These are phyloP conservation scores for Drosophila oshimai DNA, from an alignment of 1,140 invertebrate genomes.

Conservation along the genomic window DNA sequence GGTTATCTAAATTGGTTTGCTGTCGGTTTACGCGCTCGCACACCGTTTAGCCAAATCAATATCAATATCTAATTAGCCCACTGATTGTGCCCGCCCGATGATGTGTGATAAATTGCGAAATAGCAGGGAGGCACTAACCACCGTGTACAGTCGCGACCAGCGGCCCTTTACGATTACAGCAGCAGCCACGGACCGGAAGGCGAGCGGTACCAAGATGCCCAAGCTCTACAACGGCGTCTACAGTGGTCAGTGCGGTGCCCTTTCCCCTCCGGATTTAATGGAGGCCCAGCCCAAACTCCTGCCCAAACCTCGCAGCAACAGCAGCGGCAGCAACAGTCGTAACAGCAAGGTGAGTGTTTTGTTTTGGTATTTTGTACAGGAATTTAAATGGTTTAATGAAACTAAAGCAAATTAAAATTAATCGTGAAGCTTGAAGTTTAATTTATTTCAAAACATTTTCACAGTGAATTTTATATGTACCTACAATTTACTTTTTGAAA, in stretches of 20 bases:
- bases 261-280: constrained; percentile 59
- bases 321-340: constrained; percentile 37
- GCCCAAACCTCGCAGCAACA: constrained; percentile 49
- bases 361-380: too few species aligned
- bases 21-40: constrained; percentile 19
- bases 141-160: constrained; percentile 48
- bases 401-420: too few species aligned
- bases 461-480: too few species aligned
- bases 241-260: constrained; percentile 47
- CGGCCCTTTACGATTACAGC: constrained; percentile 64
- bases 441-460: too few species aligned
- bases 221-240: constrained; percentile 70
- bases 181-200: constrained; percentile 23
- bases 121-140: not conserved
- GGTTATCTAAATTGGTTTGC: constrained; percentile 60
- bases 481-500: too few species aligned
- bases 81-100: constrained; percentile 38
- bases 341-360: constrained; percentile 60
- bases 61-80: constrained; percentile 73
- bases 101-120: constrained; percentile 50
- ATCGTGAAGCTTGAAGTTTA: too few species aligned
- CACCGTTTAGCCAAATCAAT: constrained; percentile 64
- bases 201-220: constrained; percentile 50
- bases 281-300: constrained; percentile 68
- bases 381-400: too few species aligned